A percentile compares a stretch with the other conserved stretches of the same genome.
These are phyloP conservation scores for Gallinago nigripennis DNA, from an alignment of 2,797 vertebrate genomes.

Conservation along the genomic window DNA sequence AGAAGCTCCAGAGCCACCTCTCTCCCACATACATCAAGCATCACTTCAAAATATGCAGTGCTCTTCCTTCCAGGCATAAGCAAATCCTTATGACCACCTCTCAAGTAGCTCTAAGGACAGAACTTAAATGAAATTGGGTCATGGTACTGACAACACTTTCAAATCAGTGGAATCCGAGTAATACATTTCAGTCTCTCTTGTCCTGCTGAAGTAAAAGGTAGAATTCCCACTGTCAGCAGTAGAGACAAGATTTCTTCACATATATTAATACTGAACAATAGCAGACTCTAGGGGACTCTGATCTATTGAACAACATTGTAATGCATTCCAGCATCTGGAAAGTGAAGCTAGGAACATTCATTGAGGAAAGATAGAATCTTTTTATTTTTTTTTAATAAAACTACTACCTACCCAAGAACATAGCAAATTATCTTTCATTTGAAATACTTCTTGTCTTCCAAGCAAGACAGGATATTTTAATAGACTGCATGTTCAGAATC, in stretches of 20 bases:
- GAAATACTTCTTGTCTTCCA: not conserved
- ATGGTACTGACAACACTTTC: not conserved
- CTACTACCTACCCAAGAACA: not conserved
- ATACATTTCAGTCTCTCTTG: not conserved
- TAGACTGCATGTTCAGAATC: not conserved
- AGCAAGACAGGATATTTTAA: not conserved
- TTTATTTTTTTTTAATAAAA: not conserved
- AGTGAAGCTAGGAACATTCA: not conserved
- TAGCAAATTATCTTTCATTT: not conserved
- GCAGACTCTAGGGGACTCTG: not conserved
- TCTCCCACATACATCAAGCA: not conserved
- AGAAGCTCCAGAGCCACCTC: not conserved
- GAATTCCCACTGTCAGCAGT: not conserved
- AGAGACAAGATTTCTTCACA: not conserved
- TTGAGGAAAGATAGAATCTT: not conserved
- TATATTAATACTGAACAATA: not conserved
- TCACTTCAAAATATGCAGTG: not conserved
- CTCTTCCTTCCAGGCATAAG: not conserved
- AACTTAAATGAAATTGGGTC: not conserved
- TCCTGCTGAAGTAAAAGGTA: not conserved
- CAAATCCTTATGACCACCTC: not conserved
- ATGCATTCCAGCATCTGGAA: not conserved
- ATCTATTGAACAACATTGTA: not conserved
- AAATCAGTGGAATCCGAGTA: not conserved
- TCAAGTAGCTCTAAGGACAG: not conserved